Base-by-base conservation (phyloP, 2,888 invertebrate species). In the Pseudococcus longispinus region DNA sequence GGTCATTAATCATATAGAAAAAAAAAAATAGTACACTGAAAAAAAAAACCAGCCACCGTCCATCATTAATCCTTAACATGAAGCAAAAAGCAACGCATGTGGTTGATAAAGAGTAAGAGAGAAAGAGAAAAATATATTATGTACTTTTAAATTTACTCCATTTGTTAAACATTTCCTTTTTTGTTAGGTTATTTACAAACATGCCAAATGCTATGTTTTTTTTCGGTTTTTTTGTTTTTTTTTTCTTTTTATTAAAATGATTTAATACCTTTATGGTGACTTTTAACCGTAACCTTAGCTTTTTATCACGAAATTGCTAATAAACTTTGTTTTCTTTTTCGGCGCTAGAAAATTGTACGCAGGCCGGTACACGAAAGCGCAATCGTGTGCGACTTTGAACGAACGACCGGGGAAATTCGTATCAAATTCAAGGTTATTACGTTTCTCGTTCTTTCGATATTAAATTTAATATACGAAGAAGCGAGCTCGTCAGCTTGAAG, bases 81-180 rank as follows among this genome's bases (percentile, higher is more conserved):
- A 70, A 32, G 29, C 70, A 70, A 70, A 70, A 70, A 70, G 29
- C 29, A 70, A 70, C 70, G 70, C 32, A 70, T 70, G 70, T 29
- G 70, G 70, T 70, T 70, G 70, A 60, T 60, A 2, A 60, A 60
- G 37, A 37, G 37, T 37, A 6, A 37, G 37, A 37, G 37, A 37
- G 32, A 32, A 9, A 37, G 37, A 37, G 37, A 60, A 60, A 60
- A 60, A 70, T 29, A 70, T 29, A 70, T 29, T 70, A 70, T 70
- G 70, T 70, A 70, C 77, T 80, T 80, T 80, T 20, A 80, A 80
- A 80, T 80, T 80, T 80, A 42, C 20, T 80, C 13, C 77, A 80
- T 80, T 80, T 80, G 77, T 80, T 80, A 80, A 80, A 80, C 77
- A 80, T 80, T 80, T 80, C 77, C 77, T 80, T 80, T 70, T 70